Base-by-base conservation (phyloP, 2,113 vertebrate genomes). In the Pyrgilauda ruficollis region DNA sequence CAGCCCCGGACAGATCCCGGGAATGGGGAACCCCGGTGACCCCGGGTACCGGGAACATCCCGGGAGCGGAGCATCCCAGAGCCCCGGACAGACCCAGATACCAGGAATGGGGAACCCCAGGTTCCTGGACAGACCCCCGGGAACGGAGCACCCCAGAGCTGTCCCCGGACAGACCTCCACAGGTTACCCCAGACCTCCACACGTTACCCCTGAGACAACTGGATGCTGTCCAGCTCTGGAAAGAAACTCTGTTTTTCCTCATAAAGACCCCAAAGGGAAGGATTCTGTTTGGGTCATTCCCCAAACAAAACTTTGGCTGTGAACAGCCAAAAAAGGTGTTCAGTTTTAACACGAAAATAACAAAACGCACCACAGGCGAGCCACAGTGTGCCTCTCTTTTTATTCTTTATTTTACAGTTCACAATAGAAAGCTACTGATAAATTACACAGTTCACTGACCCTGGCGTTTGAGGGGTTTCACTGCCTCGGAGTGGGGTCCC, bases 401-500 rank as follows among this genome's bases (percentile, higher is more conserved):
- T 91, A 90, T 86, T 93, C 84, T 93, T 96, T 96, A 97, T 96
- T 96, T 87, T 89, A 96, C 90, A 94, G 75, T 33, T 94, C 83
- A 97, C 95, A 96, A 63, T 96, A 91, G 88, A 91, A 93, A 89
- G 39, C 77, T 89, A 79, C 80, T 33, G 90, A 93, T 83, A 63
- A 94, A 49, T 83, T 63, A 93, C 83, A 96, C 21, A 64, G 41
- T 41, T 53, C 46, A 62, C 46, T 26, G 43, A n/a, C 72, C 76
- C 84, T 91, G 22, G 12, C 16, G 11, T 23, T 13, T 3, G 56
- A 63, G 81, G 87, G 27, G 73, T 72, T 43, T 5, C 27, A 46
- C 49, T 16, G 72, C 64, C 69, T 55, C 24, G 0, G 73, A 15
- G 50, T 55, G 0, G 1, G 28, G 59, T 37, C 90, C 76, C 72